A percentile compares a stretch with the other conserved stretches of the same genome.
Conservation (phyloP, 1,140 invertebrate species). For the Bacillus rossius region DNA sequence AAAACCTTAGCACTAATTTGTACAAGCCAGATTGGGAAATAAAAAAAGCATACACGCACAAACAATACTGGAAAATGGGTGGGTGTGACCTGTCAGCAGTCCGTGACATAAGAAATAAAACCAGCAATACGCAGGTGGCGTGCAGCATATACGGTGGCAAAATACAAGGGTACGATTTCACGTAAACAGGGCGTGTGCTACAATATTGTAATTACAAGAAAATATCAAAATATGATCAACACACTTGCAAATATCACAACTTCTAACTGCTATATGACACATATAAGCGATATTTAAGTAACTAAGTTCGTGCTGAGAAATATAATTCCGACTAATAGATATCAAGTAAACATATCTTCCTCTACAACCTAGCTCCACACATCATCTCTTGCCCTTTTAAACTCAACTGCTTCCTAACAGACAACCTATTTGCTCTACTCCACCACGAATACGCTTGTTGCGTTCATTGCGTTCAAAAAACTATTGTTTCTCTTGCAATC, state of each 20-base stretch:
- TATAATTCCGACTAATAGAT: constrained; percentile 11
- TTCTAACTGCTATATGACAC: not conserved
- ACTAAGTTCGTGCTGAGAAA: constrained; percentile 8
- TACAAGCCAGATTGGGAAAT: constrained; percentile 13
- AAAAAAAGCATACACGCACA: constrained; percentile 13
- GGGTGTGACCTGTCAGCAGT: constrained; percentile 12
- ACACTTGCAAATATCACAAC: not conserved
- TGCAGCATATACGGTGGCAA: not conserved
- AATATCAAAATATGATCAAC: not conserved
- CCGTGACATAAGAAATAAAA: constrained; percentile 8
- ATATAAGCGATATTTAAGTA: not conserved
- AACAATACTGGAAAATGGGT: constrained; percentile 18
- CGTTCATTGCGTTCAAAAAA: not conserved
- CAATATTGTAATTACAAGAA: not conserved
- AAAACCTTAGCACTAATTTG: constrained; percentile 17
- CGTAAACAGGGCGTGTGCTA: not conserved
- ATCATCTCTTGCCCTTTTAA: not conserved
- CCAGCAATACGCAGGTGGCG: not conserved
- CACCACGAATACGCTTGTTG: not conserved
- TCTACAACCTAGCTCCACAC: not conserved
- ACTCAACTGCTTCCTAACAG: constrained; percentile 1
- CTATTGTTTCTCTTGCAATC: not conserved
- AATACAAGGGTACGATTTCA: not conserved
- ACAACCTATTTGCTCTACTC: not conserved
- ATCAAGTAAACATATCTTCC: not conserved